Base-by-base conservation (phyloP, 1,140 invertebrate species). In the Amphibalanus amphitrite region DNA sequence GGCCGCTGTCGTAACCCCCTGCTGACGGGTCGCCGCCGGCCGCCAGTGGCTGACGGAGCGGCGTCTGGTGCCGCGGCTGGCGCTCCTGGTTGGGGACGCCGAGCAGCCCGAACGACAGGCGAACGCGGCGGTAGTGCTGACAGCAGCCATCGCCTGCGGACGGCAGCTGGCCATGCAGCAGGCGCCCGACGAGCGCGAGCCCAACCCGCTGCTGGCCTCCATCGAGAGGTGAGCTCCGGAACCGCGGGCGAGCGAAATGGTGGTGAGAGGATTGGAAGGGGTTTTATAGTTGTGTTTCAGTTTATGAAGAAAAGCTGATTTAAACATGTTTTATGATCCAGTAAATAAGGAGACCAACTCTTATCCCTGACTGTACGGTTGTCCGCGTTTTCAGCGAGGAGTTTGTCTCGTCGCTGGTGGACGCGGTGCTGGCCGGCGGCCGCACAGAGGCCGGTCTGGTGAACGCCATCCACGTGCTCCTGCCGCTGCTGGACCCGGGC, bases 1-100 rank as follows among this genome's bases (percentile, higher is more conserved):
- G 47, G 20, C 47, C 10, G 47, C 47, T 23, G 13, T 1, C 23
- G 47, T 20, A 59, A 20, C 47, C 10, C 13, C 6, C 13, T 59
- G 47, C 20, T 13, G 20, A 20, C 3, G 10, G 47, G 47, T 23
- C 10, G 1, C 10, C 17, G 47, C 6, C 47, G 13, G 13, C 47
- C 85, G 85, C 70, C 79, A 96, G 92, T 96, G 92, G 92, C 84
- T 97, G 76, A 88, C 91, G 83, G 89, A 90, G 79, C 86, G 94
- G 79, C 84, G 88, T 8, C 47, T 59, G 47, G 20, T 59, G 17
- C 13, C 10, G 47, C 47, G 47, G 47, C 47, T 59, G 47, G 47
- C 47, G 47, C 47, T 20, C 10, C 47, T 59, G 47, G 47, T 59
- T 20, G 47, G 47, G 1, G 47, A 59, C 47, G 10, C 47, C 10